Percentiles rank a stretch among this genome's conserved stretches.
Conservation (phyloP, 2,113 vertebrate genomes). For the Sinocyclocheilus rhinocerous region DNA sequence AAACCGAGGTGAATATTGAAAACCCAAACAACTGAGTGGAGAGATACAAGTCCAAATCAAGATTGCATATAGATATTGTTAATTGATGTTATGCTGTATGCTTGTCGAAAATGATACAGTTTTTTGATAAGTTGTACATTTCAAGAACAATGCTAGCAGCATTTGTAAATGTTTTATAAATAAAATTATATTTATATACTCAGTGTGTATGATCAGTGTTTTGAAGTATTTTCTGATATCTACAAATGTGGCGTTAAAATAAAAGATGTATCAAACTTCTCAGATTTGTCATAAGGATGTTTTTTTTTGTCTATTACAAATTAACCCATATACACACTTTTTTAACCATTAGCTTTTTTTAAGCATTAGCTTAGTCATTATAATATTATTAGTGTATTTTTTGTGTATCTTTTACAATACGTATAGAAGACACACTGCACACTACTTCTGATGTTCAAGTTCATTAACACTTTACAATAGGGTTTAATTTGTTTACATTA, state of each 20-base stretch:
- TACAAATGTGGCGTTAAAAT: conserved; percentile 39
- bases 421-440: no score
- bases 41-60: conserved; percentile 36
- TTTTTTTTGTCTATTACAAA: neutral
- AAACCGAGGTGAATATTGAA: conserved; percentile 25
- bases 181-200: conserved; percentile 67
- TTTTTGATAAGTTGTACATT: conserved; percentile 25
- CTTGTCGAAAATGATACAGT: conserved; percentile 22
- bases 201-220: conserved; percentile 54
- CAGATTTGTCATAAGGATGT: neutral
- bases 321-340: neutral
- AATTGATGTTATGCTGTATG: conserved; percentile 10
- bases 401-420: neutral
- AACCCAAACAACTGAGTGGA: conserved; percentile 16
- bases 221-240: conserved; percentile 34
- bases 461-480: neutral
- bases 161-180: conserved; percentile 63
- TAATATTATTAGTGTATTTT: no score
- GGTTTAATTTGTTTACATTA: neutral
- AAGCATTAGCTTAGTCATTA: neutral
- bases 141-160: conserved; percentile 41
- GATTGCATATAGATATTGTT: conserved; percentile 22
- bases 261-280: neutral
- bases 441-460: neutral
- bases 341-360: neutral